Conservation (phyloP, 1,140 invertebrate species). For the Phortica variegata region DNA sequence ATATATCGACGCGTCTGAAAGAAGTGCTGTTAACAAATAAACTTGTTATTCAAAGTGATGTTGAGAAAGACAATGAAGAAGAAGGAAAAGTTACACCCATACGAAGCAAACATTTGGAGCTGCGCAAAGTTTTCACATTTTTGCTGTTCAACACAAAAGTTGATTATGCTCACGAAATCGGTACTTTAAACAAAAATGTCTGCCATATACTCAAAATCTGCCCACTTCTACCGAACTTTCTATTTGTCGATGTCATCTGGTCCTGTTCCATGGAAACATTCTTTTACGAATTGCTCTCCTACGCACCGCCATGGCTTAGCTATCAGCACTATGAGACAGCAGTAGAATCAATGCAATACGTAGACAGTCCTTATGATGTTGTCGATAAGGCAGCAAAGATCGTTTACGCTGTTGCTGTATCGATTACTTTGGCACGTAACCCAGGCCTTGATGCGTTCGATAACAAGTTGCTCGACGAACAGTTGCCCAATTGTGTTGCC, state of each 20-base stretch:
- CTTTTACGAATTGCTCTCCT: slow-evolving; percentile 22
- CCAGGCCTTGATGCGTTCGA: too few relatives aligned
- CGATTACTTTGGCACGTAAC: too few relatives aligned
- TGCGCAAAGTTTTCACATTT: slow-evolving; percentile 24
- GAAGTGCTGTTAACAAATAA: not conserved
- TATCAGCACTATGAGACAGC: slow-evolving; percentile 21
- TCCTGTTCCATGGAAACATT: slow-evolving; percentile 18
- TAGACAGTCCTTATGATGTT: slow-evolving; percentile 20
- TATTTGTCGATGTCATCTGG: slow-evolving; percentile 22
- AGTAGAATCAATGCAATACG: slow-evolving; percentile 19
- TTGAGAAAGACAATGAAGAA: not conserved
- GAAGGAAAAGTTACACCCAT: too few relatives aligned
- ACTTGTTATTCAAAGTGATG: not conserved
- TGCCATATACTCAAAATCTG: slow-evolving; percentile 19
- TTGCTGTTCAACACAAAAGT: slow-evolving; percentile 19
- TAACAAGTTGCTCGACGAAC: too few relatives aligned
- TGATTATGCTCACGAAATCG: too few relatives aligned
- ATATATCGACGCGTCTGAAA: not conserved
- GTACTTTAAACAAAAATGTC: slow-evolving; percentile 3
- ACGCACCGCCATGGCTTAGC: slow-evolving; percentile 24
- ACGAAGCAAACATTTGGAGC: slow-evolving; percentile 1
- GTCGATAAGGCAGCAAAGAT: slow-evolving; percentile 17
- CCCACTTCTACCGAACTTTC: slow-evolving; percentile 22
- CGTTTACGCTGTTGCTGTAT: not conserved
- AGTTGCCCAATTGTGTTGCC: too few relatives aligned